phyloP scores from a whole-genome alignment of 2,888 invertebrate species.

The Steinernema hermaphroditum region DNA sequence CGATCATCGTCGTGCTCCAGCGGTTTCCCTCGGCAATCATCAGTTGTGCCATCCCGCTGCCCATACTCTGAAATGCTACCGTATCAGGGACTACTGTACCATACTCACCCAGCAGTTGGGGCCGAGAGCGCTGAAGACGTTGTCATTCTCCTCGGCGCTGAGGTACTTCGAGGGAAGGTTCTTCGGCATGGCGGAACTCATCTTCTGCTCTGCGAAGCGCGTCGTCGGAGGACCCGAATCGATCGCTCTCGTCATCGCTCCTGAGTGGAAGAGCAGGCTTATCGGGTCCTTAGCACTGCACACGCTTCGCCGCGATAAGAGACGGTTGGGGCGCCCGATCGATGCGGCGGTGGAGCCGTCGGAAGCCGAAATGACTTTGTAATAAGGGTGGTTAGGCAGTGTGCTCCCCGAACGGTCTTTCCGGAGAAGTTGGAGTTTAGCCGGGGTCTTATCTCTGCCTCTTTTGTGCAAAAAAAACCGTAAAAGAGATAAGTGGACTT shows the following conservation, averaged over 20 bases:
- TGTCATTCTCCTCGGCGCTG: neutral
- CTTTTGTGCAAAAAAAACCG: too few relatives aligned
- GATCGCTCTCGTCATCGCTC: neutral
- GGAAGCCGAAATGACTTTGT: too few relatives aligned
- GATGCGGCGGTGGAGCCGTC: too few relatives aligned
- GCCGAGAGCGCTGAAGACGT: neutral
- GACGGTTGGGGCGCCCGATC: too few relatives aligned
- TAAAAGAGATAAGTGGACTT: too few relatives aligned
- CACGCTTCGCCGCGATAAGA: too few relatives aligned
- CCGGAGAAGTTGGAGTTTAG: too few relatives aligned
- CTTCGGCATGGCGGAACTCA: neutral
- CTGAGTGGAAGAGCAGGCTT: neutral
- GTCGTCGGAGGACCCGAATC: neutral
- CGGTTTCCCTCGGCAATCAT: slow-evolving; percentile 4
- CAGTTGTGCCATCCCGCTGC: slow-evolving; percentile 5
- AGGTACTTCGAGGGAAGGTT: slow-evolving; percentile 20
- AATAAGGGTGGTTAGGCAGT: too few relatives aligned
- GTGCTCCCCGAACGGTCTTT: too few relatives aligned
- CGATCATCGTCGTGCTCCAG: neutral
- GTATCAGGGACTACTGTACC: neutral
- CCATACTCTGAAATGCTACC: neutral
- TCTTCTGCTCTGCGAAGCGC: neutral
- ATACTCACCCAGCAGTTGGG: neutral
- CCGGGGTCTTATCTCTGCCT: too few relatives aligned
- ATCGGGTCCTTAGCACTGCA: neutral